Evolutionary conservation across 2,888 invertebrate genomes (phyloP).

Genomic region (Glyphotaelius pellucidus): DNA sequence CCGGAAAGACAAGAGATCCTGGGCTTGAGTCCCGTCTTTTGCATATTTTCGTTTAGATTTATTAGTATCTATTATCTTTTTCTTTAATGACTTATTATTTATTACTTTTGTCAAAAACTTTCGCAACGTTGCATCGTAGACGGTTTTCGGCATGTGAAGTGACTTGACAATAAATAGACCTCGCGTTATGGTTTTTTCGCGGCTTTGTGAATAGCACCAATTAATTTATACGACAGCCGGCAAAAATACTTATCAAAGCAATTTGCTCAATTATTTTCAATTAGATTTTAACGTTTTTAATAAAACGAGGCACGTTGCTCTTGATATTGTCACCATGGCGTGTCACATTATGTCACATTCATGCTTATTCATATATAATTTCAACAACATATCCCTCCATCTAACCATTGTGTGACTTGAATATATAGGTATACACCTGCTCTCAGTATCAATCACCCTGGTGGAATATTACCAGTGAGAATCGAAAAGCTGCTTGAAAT

Average conservation of each 20-base stretch:
- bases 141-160: not conserved
- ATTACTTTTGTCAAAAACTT: not conserved
- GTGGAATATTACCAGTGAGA: no score
- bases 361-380: no score
- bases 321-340: not conserved
- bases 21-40: no score
- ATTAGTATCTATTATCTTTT: no score
- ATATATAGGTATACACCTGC: no score
- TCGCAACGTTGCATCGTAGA: not conserved
- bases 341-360: not conserved
- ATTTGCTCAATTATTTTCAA: not conserved
- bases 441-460: no score
- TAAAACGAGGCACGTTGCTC: not conserved
- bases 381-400: no score
- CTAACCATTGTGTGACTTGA: no score
- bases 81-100: no score
- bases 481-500: no score
- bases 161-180: not conserved
- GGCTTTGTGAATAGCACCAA: not conserved
- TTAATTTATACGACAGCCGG: not conserved
- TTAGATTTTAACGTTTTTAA: not conserved
- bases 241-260: not conserved
- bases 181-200: not conserved
- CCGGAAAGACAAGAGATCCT: no score
- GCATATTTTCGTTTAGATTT: no score